Evolutionary conservation across 2,797 vertebrate genomes (phyloP), one percentile per base, ranked within the genome.

Genomic region (Peromyscus eremicus): DNA sequence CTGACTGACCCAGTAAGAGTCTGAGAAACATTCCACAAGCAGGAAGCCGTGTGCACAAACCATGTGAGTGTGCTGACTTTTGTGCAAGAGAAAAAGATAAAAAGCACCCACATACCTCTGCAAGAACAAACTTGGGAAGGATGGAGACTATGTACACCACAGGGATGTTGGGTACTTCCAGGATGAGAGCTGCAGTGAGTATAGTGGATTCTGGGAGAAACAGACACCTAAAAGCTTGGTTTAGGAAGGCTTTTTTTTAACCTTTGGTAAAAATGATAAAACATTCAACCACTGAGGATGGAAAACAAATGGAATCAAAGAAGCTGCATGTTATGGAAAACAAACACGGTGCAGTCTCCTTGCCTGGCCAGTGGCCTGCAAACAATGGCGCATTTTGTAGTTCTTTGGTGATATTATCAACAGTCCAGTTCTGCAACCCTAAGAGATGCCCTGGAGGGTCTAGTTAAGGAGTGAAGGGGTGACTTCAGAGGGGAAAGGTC

Each of bases 231-330:
- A 40, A 17, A 88, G 12, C 64, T 32, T 27, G 5, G 89, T 73
- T 87, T n/a, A 17, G 27, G 64, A 52, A 9, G 83, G 34, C 3
- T 37, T 71, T 73, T 37, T 6, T 32, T 92, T 91, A 75, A 60
- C 43, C n/a, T 85, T 95, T 92, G 60, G 52, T 6, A 89, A 93
- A 14, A 29, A 64, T 81, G 49, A 43, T 93, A 60, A 94, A 88
- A 92, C 70, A 29, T 57, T 32, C 84, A 57, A 25, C 70, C 19
- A 68, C 52, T 70, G 77, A 70, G 60, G 91, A 70, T 2, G 23
- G 29, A 94, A 89, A 92, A 55, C 64, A 94, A 91, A 52, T 79
- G 19, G 29, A 91, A 89, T 57, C 17, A 75, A 84, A 75, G 19
- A 34, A 92, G 37, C 13, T 43, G 14, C 73, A 1, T 7, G 14